Conservation (phyloP, 2,888 invertebrate genomes). For the Hydrotaea diabolus region DNA sequence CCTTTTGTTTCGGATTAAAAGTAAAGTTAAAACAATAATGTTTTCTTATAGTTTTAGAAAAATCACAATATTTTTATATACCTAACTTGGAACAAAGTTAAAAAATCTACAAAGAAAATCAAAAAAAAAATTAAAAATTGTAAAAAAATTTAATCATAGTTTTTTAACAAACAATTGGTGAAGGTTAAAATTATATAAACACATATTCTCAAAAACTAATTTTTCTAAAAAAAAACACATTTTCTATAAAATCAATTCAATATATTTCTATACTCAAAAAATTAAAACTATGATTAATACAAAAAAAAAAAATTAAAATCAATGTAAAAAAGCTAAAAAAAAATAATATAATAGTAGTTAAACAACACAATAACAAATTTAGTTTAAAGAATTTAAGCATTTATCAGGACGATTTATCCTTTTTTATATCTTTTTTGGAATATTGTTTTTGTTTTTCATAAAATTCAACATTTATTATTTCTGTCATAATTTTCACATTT, state of each 20-base stretch:
- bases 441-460: not conserved
- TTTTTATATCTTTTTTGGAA: constrained; percentile 14
- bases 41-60: constrained; percentile 13
- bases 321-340: constrained; percentile 37
- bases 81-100: constrained; percentile 36
- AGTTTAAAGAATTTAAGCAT: constrained; percentile 32
- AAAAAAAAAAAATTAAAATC: constrained; percentile 10
- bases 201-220: constrained; percentile 65
- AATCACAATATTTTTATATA: constrained; percentile 20
- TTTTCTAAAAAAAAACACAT: constrained; percentile 64
- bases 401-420: constrained; percentile 9
- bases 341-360: constrained; percentile 30
- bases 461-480: constrained; percentile 17
- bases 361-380: constrained; percentile 25
- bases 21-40: not conserved
- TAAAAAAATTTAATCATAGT: constrained; percentile 61
- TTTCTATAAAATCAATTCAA: not conserved
- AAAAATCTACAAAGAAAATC: constrained; percentile 33
- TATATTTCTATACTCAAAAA: constrained; percentile 5
- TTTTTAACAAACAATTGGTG: constrained; percentile 56
- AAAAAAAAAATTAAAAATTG: constrained; percentile 64
- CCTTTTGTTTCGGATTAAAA: constrained; percentile 44
- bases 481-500: constrained; percentile 43
- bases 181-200: constrained; percentile 48
- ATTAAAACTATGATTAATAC: constrained; percentile 47